Evolutionary conservation across 2,888 invertebrate genomes (phyloP).

Genomic region (Apodemia duryi): DNA sequence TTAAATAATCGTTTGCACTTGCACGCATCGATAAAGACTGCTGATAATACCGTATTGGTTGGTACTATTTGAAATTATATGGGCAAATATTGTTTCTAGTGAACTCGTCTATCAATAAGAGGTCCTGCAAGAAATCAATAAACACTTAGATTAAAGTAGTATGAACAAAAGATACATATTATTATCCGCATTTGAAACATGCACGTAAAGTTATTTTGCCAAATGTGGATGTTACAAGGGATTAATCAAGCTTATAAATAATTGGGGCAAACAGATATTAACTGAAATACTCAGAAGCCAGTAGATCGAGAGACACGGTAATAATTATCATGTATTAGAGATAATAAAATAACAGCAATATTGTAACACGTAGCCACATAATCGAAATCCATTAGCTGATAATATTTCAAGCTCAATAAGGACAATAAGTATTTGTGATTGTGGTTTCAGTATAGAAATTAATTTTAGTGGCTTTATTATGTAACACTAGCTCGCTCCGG

Average conservation of each 20-base stretch:
- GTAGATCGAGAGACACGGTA: not conserved
- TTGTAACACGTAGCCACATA: not conserved
- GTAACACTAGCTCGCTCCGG: not conserved
- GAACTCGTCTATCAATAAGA: too few species aligned
- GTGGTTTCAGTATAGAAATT: not conserved
- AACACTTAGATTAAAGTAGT: too few species aligned
- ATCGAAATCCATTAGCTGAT: constrained; percentile 1
- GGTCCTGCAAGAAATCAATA: too few species aligned
- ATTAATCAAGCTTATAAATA: not conserved
- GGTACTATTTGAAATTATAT: too few species aligned
- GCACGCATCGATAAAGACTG: too few species aligned
- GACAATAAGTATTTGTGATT: not conserved
- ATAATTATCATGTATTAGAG: constrained; percentile 9
- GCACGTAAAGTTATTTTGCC: too few species aligned
- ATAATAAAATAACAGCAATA: constrained; percentile 10
- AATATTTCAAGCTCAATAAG: not conserved
- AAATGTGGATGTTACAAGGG: too few species aligned
- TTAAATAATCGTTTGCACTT: too few species aligned
- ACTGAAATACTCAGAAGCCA: not conserved
- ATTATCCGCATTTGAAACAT: too few species aligned
- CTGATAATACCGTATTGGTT: too few species aligned
- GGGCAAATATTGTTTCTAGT: too few species aligned
- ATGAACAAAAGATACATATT: too few species aligned
- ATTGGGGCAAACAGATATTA: not conserved
- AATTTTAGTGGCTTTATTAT: not conserved